Conservation (phyloP, 2,888 invertebrate genomes). For the Phengaris alcon region DNA sequence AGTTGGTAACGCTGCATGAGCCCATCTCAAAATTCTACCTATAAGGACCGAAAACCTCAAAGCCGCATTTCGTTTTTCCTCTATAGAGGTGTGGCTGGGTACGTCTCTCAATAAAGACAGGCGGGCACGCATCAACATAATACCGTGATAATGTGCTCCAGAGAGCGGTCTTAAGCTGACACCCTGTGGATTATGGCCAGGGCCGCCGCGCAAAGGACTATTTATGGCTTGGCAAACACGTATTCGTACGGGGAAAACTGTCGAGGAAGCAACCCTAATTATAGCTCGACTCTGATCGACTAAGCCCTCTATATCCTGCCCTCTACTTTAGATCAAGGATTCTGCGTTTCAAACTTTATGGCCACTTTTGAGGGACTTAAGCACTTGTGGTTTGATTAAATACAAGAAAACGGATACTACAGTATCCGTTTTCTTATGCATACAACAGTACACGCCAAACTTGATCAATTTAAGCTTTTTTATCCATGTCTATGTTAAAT, state of each 20-base stretch:
- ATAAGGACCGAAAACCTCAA: neutral
- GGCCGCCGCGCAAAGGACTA: conserved; percentile 51
- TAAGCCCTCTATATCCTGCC: conserved; percentile 56
- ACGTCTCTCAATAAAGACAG: conserved; percentile 53
- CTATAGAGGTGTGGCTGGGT: conserved; percentile 38
- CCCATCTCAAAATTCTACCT: neutral
- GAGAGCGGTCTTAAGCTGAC: conserved; percentile 61
- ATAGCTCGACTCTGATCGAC: conserved; percentile 35
- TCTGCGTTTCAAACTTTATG: conserved; percentile 2
- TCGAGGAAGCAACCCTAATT: neutral
- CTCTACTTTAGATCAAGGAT: conserved; percentile 23
- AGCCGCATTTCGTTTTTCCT: neutral
- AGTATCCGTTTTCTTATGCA: no score
- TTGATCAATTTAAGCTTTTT: neutral
- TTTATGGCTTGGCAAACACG: neutral
- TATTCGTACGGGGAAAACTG: neutral
- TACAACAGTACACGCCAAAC: neutral
- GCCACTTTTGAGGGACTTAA: neutral
- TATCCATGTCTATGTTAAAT: neutral
- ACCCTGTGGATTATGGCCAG: conserved; percentile 62
- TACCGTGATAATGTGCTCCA: conserved; percentile 71
- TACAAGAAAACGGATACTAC: neutral
- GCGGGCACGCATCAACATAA: conserved; percentile 69
- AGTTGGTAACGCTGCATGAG: neutral
- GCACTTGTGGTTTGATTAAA: conserved; percentile 2